phyloP scores from a whole-genome alignment of 2,113 vertebrate genomes.

The Oriolus oriolus region DNA sequence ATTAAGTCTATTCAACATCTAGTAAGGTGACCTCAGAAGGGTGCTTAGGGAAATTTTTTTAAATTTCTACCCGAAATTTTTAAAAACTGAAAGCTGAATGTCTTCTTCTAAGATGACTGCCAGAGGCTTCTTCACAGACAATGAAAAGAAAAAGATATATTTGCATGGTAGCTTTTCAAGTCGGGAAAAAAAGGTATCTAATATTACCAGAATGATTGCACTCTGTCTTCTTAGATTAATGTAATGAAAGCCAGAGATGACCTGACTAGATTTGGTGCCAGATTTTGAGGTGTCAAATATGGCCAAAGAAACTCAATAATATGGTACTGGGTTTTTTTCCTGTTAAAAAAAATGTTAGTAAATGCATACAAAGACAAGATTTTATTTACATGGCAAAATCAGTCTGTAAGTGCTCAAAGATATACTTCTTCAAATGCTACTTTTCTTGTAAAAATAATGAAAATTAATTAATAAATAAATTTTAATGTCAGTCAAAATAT shows the following conservation, averaged over 20 bases:
- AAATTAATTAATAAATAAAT: neutral
- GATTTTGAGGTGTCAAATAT: neutral
- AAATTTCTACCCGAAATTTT: neutral
- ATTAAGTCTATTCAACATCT: neutral
- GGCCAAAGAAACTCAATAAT: neutral
- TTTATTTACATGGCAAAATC: neutral
- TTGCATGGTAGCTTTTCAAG: neutral
- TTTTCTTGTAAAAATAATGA: neutral
- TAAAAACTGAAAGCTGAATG: neutral
- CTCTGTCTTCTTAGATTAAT: neutral
- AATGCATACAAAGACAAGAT: neutral
- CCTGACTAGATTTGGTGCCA: neutral
- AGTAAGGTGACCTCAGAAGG: neutral
- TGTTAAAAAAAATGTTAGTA: neutral
- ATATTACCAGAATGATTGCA: neutral
- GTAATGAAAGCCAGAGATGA: neutral
- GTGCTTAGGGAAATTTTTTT: neutral
- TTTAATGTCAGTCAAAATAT: neutral
- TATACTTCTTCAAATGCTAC: neutral
- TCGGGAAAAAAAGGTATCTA: neutral
- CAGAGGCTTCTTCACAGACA: neutral
- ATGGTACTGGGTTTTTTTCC: neutral
- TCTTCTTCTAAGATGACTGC: neutral
- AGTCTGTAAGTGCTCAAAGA: neutral
- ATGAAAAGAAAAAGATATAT: neutral